These are phyloP conservation scores for Lithophane socia DNA, from an alignment of 2,888 invertebrate genomes.

Conservation along the genomic window DNA sequence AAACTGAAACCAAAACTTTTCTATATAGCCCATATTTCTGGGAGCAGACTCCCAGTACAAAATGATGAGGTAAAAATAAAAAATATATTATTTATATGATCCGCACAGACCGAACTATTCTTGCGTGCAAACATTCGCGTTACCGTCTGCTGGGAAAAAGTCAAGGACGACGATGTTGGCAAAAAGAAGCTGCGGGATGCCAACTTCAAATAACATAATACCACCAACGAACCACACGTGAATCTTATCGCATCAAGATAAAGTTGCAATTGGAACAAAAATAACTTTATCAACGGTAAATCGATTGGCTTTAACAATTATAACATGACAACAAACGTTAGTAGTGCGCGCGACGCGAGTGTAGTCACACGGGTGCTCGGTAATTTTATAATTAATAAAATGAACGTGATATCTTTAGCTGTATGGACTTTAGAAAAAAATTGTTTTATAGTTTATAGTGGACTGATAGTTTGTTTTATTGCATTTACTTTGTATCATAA, in stretches of 20 bases:
- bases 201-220: constrained; percentile 42
- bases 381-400: constrained; percentile 66
- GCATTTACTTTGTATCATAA: constrained; percentile 84
- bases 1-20: not conserved
- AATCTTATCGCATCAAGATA: constrained; percentile 35
- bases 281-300: constrained; percentile 45
- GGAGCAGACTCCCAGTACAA: constrained; percentile 18
- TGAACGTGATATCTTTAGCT: constrained; percentile 84
- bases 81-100: constrained; percentile 27
- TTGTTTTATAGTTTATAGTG: constrained; percentile 84
- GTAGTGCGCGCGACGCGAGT: constrained; percentile 61
- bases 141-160: constrained; percentile 54
- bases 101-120: constrained; percentile 45
- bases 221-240: constrained; percentile 8
- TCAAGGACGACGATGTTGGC: constrained; percentile 61
- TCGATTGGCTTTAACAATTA: constrained; percentile 54
- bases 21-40: constrained; percentile 2
- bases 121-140: constrained; percentile 42
- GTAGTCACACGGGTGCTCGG: constrained; percentile 44
- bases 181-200: constrained; percentile 63
- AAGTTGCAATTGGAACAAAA: constrained; percentile 49
- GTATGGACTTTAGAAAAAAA: constrained; percentile 86
- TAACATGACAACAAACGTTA: constrained; percentile 66
- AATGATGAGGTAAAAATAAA: constrained; percentile 47
- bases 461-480: constrained; percentile 81